These are phyloP conservation scores for Pemphredon lugubris DNA, from an alignment of 2,888 invertebrate species.

Conservation along the genomic window DNA sequence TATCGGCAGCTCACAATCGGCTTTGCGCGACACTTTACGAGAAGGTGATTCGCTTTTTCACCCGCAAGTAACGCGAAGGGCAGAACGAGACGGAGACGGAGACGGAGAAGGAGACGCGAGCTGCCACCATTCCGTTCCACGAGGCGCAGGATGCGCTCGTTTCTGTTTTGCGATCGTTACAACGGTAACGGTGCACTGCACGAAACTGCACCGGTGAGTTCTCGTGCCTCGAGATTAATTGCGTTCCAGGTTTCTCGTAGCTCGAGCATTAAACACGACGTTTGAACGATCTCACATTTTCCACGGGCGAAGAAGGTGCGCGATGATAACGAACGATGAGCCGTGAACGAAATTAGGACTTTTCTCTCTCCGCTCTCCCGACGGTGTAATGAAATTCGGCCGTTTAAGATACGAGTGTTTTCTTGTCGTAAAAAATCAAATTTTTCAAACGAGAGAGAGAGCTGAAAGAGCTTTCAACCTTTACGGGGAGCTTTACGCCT, in stretches of 20 bases:
- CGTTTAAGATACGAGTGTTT: constrained; percentile 24
- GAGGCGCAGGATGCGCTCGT: constrained; percentile 53
- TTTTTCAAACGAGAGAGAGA: background rate
- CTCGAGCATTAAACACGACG: constrained; percentile 57
- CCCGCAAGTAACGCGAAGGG: background rate
- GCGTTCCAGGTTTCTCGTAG: constrained; percentile 47
- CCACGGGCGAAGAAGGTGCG: constrained; percentile 25
- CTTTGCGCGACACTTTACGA: background rate
- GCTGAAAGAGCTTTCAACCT: too few species aligned
- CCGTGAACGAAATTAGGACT: constrained; percentile 50
- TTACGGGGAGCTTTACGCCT: too few species aligned
- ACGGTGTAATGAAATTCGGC: constrained; percentile 29
- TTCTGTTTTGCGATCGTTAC: constrained; percentile 55
- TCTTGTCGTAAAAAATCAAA: background rate
- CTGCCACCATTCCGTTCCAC: constrained; percentile 30
- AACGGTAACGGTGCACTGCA: constrained; percentile 46
- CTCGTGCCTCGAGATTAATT: constrained; percentile 62
- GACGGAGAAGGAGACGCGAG: background rate
- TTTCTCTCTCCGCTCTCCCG: background rate
- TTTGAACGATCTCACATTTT: constrained; percentile 59
- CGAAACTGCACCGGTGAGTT: constrained; percentile 48
- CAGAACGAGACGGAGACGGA: background rate
- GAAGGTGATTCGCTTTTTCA: constrained; percentile 45
- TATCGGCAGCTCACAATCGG: background rate
- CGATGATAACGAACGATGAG: constrained; percentile 55